Evolutionary conservation across 2,797 vertebrate species (phyloP), one percentile per base, ranked within the genome.

Genomic region (Luscinia luscinia): DNA sequence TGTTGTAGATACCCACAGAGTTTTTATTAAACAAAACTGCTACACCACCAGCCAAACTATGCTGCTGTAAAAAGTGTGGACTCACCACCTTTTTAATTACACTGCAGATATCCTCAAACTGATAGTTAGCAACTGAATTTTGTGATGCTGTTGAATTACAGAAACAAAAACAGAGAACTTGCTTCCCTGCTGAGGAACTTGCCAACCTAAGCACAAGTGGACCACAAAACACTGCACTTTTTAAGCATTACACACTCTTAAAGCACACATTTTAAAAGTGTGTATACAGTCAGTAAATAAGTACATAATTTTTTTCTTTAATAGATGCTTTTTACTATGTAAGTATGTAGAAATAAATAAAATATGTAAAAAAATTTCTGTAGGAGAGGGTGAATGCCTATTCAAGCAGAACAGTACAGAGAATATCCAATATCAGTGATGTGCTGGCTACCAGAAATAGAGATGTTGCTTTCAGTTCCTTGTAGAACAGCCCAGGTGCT

Each of bases 11-110:
- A 67, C 48, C 89, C 78, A 43, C 66, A 13, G 51, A 12, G 38
- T 40, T 94, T 92, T 95, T 92, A 87, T 92, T 95, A 87, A 90
- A 82, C 38, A 85, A 64, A 95, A 74, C 43, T 54, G 46, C 17
- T 68, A 11, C 40, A 20, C n/a, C 43, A 21, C 9, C 51, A 90
- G 43, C 32, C 58, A 87, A 78, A 69, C 20, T 43, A 57, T 61
- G 21, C 41, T 92, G 63, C 40, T 84, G 82, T 91, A 84, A 94
- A 78, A 73, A 48, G 6, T 36, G 20, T 90, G 34, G 28, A 79
- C 73, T 93, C 68, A 67, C 22, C 59, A 34, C 57, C 34, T 68
- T 94, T 93, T 83, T 84, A 79, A 58, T 88, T 95, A 61, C n/a
- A 67, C 26, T 57, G 55, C 61, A 64, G 43, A 46, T 27, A 63